Base-by-base conservation (phyloP, 2,113 vertebrate genomes). In the Arvicanthis niloticus region DNA sequence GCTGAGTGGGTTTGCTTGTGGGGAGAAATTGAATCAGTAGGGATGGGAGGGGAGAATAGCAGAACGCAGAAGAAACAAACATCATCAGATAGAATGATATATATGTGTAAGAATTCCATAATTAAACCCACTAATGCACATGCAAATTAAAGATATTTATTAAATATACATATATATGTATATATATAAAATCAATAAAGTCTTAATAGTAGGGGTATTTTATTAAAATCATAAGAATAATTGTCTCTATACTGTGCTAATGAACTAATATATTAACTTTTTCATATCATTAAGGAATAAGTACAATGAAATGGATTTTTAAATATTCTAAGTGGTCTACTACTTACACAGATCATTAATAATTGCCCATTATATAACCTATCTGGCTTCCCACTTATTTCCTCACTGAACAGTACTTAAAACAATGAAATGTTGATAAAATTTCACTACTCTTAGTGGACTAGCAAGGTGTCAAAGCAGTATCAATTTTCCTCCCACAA, bases 221-320 rank as follows among this genome's bases (percentile, higher is more conserved):
- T 67, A 68, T 68, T 86, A 68, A 86, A 86, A 65, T 6, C 42
- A 68, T 17, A 86, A 48, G 60, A 65, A 86, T 68, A 86, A 48
- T 67, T 86, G 17, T 68, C 42, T 51, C 42, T 45, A 67, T 68
- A 2, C 42, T 86, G 9, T 48, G 62, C 42, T 68, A 37, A 68
- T 68, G 17, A 65, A 68, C 37, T 68, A 88, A 88, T 84, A 77
- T 17, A 65, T 65, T 67, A 93, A 73, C 17, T 51, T 84, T 89
- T 56, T 85, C 85, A 67, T 95, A 88, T 45, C 45, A 53, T 67
- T 95, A 93, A 48, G 22, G 95, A 93, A 70, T 85, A 68, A 88
- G 77, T 78, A 77, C 19, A 82, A 68, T 85, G 51, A 75, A 89
- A 53, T 19, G 16, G 29, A 75, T 72, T 89, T 89, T 62, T 68